Evolutionary conservation across 2,113 vertebrate genomes (phyloP), one percentile per base, ranked within the genome.

Genomic region (Scytalopus superciliaris): DNA sequence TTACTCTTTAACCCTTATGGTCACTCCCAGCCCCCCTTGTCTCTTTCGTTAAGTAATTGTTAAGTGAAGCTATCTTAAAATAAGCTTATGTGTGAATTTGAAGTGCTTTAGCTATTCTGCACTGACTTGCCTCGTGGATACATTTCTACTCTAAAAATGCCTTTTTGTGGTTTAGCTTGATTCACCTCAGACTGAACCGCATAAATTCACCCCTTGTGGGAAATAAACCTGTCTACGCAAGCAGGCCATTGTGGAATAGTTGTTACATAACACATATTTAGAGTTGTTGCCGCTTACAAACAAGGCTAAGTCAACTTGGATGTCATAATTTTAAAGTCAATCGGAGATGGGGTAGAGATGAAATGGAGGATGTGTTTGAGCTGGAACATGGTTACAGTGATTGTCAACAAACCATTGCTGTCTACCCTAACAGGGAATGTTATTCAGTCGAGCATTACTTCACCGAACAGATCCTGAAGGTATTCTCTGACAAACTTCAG

Each of bases 61-160:
- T 57, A 59, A 80, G 15, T 55, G 18, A 87, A 59, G 37, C n/a
- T 67, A 9, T 44, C 75, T n/a, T 55, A 64, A 95, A 87, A 72
- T 52, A 57, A 84, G 35, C 12, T 81, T 57, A 39, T 52, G 19
- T 60, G 6, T 63, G 56, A 87, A 68, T 84, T 89, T 78, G 28
- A 93, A 84, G 45, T 60, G 49, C 19, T 68, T 22, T 42, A 47
- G 39, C 30, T 35, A 3, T 64, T 90, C 53, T 85, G 49, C n/a
- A n/a, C 31, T 80, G 70, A 18, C 67, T 87, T 87, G 69, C 35
- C 33, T 87, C 69, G 45, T 94, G 63, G 85, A 42, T 72, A 49
- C 8, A 6, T 73, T 18, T 87, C 49, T 66, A 49, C 3, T 31
- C 24, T 27, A 72, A 84, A 60, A 91, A 80, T 63, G 44, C 9